Evolutionary conservation across 2,888 invertebrate genomes (phyloP).

Genomic region (Sussaba pulchella): DNA sequence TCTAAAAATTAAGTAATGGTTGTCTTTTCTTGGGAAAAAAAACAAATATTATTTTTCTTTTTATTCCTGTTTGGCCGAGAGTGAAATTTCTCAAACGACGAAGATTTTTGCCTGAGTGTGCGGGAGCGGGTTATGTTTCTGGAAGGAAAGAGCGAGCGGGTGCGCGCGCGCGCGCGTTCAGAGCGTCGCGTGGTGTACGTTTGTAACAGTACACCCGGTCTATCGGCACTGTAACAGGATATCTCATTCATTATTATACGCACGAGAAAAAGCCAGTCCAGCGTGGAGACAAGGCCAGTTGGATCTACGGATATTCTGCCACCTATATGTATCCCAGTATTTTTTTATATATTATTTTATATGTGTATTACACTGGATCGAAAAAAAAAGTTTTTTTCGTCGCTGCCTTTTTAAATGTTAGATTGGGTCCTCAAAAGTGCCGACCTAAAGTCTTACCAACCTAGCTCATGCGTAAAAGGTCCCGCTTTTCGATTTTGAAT

Average conservation of each 20-base stretch:
- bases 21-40: too few relatives aligned
- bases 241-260: slow-evolving; percentile 76
- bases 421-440: too few relatives aligned
- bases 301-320: slow-evolving; percentile 37
- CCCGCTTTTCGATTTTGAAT: too few relatives aligned
- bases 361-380: too few relatives aligned
- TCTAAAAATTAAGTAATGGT: not conserved
- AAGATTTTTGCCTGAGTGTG: not conserved
- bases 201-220: slow-evolving; percentile 73
- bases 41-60: too few relatives aligned
- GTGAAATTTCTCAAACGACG: slow-evolving; percentile 44
- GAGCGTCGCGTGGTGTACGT: slow-evolving; percentile 66
- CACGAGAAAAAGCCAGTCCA: slow-evolving; percentile 69
- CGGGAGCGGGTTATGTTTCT: slow-evolving; percentile 49
- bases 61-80: slow-evolving; percentile 39
- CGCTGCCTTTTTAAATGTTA: too few relatives aligned
- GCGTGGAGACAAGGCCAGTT: slow-evolving; percentile 57
- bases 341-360: not conserved
- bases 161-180: too few relatives aligned
- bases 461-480: too few relatives aligned
- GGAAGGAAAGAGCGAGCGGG: slow-evolving; percentile 47
- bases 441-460: too few relatives aligned
- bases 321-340: slow-evolving; percentile 1
- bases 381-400: not conserved
- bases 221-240: slow-evolving; percentile 75